phyloP scores from a whole-genome alignment of 2,888 invertebrate species.

The Cyclophora punctaria region DNA sequence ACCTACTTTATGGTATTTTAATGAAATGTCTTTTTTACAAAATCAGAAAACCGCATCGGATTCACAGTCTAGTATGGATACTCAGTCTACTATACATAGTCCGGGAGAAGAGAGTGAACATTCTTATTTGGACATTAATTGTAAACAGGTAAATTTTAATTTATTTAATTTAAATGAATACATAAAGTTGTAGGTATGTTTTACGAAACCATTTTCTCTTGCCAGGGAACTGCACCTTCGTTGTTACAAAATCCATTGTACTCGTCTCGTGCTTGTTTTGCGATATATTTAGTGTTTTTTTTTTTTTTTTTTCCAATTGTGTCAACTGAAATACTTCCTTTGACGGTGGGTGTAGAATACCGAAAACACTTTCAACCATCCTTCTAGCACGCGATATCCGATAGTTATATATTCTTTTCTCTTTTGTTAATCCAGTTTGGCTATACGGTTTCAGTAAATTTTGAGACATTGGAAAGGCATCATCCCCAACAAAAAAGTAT shows the following conservation, averaged over 20 bases:
- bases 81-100: conserved; percentile 1
- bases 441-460: conserved; percentile 4
- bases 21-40: conserved; percentile 15
- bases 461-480: conserved; percentile 1
- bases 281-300: conserved; percentile 4
- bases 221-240: conserved; percentile 7
- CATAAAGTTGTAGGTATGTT: too few relatives aligned
- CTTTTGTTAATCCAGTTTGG: conserved; percentile 1
- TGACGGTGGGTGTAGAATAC: neutral
- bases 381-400: conserved; percentile 8
- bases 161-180: neutral
- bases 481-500: conserved; percentile 5
- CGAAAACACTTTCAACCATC: conserved; percentile 5
- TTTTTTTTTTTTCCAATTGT: conserved; percentile 1
- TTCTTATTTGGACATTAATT: conserved; percentile 2
- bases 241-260: conserved; percentile 4
- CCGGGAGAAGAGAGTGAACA: conserved; percentile 4
- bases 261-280: conserved; percentile 7
- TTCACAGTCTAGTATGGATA: neutral
- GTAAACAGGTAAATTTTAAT: neutral
- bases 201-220: conserved; percentile 4
- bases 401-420: conserved; percentile 12
- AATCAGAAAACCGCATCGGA: conserved; percentile 9
- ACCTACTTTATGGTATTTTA: conserved; percentile 19
- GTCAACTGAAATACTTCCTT: conserved; percentile 2